phyloP scores from a whole-genome alignment of 2,888 invertebrate genomes.

The Chironomus riparius region DNA sequence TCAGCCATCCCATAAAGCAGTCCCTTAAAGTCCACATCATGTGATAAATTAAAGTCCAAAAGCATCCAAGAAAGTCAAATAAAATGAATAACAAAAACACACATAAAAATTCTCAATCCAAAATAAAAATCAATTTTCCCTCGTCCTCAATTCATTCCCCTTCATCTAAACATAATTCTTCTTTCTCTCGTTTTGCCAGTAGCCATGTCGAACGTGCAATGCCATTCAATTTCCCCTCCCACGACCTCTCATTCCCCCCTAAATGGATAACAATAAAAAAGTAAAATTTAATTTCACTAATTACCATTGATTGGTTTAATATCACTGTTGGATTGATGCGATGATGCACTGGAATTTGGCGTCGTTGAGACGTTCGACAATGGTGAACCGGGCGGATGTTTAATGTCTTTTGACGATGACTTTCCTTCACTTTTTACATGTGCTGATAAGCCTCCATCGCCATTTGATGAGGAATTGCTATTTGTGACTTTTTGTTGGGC shows the following conservation, averaged over 20 bases:
- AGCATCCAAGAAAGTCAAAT: no score
- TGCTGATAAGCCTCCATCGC: not conserved
- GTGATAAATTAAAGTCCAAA: no score
- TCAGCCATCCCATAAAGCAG: not conserved
- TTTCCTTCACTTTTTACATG: conserved; percentile 28
- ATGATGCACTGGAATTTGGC: conserved; percentile 32
- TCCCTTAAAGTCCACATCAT: not conserved
- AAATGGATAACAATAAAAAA: not conserved
- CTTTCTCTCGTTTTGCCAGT: not conserved
- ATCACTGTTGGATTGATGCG: conserved; percentile 32
- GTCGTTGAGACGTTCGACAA: conserved; percentile 31
- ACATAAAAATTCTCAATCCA: no score
- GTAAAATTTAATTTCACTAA: conserved; percentile 19
- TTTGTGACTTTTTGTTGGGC: conserved; percentile 31
- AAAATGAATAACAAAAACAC: no score
- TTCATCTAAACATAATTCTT: not conserved
- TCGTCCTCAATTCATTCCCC: not conserved
- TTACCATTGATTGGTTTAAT: conserved; percentile 32
- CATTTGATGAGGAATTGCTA: conserved; percentile 1
- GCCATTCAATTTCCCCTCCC: not conserved
- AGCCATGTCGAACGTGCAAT: not conserved
- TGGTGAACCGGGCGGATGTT: conserved; percentile 31
- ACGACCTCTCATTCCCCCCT: not conserved
- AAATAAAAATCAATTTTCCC: not conserved
- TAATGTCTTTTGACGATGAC: conserved; percentile 28